A percentile compares a stretch with the other conserved stretches of the same genome.
These are phyloP conservation scores for Rapana venosa DNA, from an alignment of 2,888 invertebrate genomes.

Conservation along the genomic window DNA sequence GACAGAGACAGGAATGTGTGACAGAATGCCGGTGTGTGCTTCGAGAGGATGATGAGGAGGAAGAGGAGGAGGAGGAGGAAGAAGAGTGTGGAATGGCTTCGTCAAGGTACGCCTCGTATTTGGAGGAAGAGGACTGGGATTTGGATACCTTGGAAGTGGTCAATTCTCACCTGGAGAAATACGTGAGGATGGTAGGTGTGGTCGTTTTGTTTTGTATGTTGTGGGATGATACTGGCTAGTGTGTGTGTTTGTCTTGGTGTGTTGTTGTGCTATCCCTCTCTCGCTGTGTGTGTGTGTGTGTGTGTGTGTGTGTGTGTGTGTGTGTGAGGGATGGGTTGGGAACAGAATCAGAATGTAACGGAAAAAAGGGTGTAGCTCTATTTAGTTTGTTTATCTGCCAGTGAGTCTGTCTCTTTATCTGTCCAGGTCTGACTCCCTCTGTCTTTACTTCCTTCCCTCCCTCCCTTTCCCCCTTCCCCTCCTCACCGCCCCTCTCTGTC, in stretches of 20 bases:
- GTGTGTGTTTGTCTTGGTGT: too few relatives aligned
- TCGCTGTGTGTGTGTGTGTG: too few relatives aligned
- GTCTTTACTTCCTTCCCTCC: not conserved
- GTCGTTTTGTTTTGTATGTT: not conserved
- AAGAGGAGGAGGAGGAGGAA: not conserved
- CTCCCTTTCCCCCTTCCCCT: not conserved
- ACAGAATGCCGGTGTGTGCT: not conserved
- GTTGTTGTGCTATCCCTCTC: too few relatives aligned
- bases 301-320: too few relatives aligned
- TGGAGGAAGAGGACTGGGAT: constrained; percentile 71
- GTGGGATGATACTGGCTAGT: not conserved
- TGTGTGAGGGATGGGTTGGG: too few relatives aligned
- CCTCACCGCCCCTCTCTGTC: not conserved
- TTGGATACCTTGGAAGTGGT: constrained; percentile 60
- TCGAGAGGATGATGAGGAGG: not conserved
- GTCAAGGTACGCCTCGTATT: constrained; percentile 60
- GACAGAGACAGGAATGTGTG: not conserved
- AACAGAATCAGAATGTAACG: too few relatives aligned
- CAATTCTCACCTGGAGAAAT: constrained; percentile 67
- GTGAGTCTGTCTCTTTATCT: not conserved
- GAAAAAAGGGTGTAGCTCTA: too few relatives aligned
- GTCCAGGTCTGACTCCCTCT: not conserved
- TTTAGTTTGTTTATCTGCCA: too few relatives aligned
- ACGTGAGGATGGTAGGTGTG: constrained; percentile 67
- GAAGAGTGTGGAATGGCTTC: constrained; percentile 34